phyloP scores from a whole-genome alignment of 2,113 vertebrate species.

The Muntiacus reevesi region DNA sequence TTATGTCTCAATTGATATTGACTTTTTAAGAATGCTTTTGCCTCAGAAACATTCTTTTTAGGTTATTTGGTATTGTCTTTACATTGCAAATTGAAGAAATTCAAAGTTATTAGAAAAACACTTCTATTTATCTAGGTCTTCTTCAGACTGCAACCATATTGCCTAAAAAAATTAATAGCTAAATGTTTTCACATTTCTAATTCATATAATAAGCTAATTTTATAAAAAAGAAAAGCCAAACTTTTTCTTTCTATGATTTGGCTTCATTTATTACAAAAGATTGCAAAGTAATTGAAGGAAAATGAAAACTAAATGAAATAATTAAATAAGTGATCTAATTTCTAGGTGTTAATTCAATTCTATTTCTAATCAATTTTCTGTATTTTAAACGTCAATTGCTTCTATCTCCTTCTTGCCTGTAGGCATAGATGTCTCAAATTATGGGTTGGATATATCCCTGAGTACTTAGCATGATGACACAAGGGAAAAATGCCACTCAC shows the following conservation, averaged over 20 bases:
- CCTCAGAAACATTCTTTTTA: neutral
- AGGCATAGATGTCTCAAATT: conserved; percentile 61
- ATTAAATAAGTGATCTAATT: conserved; percentile 74
- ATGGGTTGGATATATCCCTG: conserved; percentile 28
- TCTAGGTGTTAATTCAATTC: conserved; percentile 73
- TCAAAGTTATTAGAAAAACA: neutral
- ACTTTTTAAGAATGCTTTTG: conserved; percentile 25
- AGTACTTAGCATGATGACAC: conserved; percentile 50
- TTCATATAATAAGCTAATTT: neutral
- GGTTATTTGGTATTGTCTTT: neutral
- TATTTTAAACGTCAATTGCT: conserved; percentile 70
- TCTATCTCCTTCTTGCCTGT: conserved; percentile 59
- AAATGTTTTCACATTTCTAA: conserved; percentile 21
- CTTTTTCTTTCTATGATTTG: conserved; percentile 79
- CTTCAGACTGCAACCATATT: neutral
- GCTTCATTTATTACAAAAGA: conserved; percentile 59
- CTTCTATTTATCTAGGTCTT: neutral
- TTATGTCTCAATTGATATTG: neutral
- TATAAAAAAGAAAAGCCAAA: conserved; percentile 85
- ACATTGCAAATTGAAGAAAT: neutral
- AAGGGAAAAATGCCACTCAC: conserved; percentile 41
- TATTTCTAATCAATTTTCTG: conserved; percentile 72
- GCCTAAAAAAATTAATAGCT: neutral
- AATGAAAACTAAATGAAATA: conserved; percentile 77
- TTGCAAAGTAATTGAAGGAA: conserved; percentile 64